These are phyloP conservation scores for Xestia rhomboidea DNA, from an alignment of 2,888 invertebrate genomes.

Conservation along the genomic window DNA sequence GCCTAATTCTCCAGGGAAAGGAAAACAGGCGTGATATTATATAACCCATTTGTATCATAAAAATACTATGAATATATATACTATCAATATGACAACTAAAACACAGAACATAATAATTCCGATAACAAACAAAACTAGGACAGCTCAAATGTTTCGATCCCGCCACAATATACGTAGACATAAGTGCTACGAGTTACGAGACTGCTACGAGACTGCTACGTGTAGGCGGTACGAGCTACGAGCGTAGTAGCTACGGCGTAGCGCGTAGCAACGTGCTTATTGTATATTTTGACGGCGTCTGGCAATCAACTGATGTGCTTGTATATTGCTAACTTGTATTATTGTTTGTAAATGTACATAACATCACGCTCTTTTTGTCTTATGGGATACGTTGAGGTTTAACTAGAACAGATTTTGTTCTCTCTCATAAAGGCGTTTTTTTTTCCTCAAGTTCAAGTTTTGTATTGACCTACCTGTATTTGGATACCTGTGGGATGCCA, in stretches of 20 bases:
- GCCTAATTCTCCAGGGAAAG: neutral
- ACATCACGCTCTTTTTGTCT: slow-evolving; percentile 1
- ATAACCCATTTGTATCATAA: neutral
- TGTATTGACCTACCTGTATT: neutral
- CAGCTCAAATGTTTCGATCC: slow-evolving; percentile 38
- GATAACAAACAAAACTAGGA: slow-evolving; percentile 49
- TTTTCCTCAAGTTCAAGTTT: neutral
- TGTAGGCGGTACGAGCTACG: slow-evolving; percentile 76
- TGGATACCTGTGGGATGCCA: neutral
- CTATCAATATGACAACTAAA: slow-evolving; percentile 11
- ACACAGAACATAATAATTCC: slow-evolving; percentile 26
- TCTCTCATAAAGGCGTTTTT: neutral
- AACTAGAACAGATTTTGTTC: neutral
- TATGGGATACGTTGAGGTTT: neutral
- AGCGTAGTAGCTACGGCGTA: slow-evolving; percentile 67
- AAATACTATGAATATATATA: too few relatives aligned
- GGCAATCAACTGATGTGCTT: slow-evolving; percentile 67
- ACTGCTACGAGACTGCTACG: slow-evolving; percentile 71
- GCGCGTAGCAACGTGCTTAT: slow-evolving; percentile 69
- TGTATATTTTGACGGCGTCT: slow-evolving; percentile 71
- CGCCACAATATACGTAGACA: slow-evolving; percentile 37
- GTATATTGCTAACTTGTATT: slow-evolving; percentile 17
- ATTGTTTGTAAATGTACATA: neutral
- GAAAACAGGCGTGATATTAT: neutral
- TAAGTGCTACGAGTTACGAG: slow-evolving; percentile 59